Evolutionary conservation across 2,113 vertebrate species (phyloP).

Genomic region (Onychostoma macrolepis): DNA sequence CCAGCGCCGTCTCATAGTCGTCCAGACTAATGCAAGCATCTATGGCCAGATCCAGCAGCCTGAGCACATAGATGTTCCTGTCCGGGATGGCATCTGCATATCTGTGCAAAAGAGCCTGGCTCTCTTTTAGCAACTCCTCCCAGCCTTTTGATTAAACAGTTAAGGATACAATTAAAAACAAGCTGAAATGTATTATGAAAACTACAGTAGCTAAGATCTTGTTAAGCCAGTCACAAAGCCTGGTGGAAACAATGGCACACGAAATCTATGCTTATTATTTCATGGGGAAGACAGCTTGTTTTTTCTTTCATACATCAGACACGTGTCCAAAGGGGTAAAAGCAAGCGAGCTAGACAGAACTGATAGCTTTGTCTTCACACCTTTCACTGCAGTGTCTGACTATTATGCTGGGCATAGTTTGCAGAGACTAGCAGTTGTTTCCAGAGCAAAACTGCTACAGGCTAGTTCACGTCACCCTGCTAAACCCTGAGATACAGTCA

Average conservation of each 20-base stretch:
- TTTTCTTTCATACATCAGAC: not conserved
- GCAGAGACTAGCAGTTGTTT: not conserved
- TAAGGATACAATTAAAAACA: conserved; percentile 63
- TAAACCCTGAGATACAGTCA: not conserved
- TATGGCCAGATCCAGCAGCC: conserved; percentile 84
- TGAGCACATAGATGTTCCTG: conserved; percentile 87
- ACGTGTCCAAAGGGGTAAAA: not conserved
- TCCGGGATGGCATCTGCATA: conserved; percentile 76
- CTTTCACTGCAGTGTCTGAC: conserved; percentile 2
- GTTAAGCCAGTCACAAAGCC: not conserved
- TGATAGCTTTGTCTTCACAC: conserved; percentile 14
- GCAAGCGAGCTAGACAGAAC: not conserved
- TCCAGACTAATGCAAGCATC: conserved; percentile 86
- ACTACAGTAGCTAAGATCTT: not conserved
- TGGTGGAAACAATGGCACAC: not conserved
- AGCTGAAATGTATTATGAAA: not conserved
- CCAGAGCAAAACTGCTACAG: not conserved
- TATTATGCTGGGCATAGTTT: not conserved
- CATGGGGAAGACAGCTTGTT: not conserved
- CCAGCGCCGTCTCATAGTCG: conserved; percentile 81
- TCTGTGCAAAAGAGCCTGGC: conserved; percentile 74
- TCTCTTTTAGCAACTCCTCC: conserved; percentile 73
- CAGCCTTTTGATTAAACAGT: conserved; percentile 80
- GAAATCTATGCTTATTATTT: not conserved
- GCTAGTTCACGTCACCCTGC: conserved; percentile 1